phyloP scores from a whole-genome alignment of 2,888 invertebrate species.

The Chymomyza fuscimana region DNA sequence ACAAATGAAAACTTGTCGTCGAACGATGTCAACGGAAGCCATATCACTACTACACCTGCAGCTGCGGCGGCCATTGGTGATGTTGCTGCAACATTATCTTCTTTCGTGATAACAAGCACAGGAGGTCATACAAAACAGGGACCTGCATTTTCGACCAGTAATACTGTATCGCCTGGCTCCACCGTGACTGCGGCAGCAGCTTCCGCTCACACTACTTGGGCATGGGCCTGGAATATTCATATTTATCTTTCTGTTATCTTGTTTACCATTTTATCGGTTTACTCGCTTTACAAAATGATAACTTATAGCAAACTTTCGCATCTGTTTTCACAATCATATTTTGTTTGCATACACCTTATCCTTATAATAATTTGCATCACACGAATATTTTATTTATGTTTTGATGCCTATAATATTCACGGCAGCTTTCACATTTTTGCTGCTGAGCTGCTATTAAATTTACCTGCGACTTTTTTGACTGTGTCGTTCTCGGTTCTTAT shows the following conservation, averaged over 20 bases:
- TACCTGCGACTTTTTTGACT: conserved; percentile 92
- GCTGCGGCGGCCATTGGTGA: conserved; percentile 66
- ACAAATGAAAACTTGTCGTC: conserved; percentile 50
- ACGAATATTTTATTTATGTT: conserved; percentile 92
- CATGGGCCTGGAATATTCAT: conserved; percentile 94
- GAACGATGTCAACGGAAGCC: conserved; percentile 7
- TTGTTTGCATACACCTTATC: conserved; percentile 90
- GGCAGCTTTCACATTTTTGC: conserved; percentile 88
- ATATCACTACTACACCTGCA: conserved; percentile 60
- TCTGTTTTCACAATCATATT: conserved; percentile 92
- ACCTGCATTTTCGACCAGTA: conserved; percentile 15
- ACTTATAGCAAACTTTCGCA: conserved; percentile 92
- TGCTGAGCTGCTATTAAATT: conserved; percentile 90
- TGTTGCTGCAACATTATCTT: conserved; percentile 53
- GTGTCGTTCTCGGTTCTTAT: conserved; percentile 94
- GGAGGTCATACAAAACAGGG: conserved; percentile 30
- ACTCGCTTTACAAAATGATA: conserved; percentile 91
- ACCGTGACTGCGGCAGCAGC: conserved; percentile 57
- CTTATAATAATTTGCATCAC: conserved; percentile 90
- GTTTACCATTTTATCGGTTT: conserved; percentile 91
- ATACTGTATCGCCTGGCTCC: conserved; percentile 22
- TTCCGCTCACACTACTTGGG: conserved; percentile 82
- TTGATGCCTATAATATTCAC: conserved; percentile 95
- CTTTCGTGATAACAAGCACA: conserved; percentile 78
- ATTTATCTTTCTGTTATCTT: conserved; percentile 92